phyloP scores from a whole-genome alignment of 2,797 vertebrate genomes.

The Spheniscus humboldti region DNA sequence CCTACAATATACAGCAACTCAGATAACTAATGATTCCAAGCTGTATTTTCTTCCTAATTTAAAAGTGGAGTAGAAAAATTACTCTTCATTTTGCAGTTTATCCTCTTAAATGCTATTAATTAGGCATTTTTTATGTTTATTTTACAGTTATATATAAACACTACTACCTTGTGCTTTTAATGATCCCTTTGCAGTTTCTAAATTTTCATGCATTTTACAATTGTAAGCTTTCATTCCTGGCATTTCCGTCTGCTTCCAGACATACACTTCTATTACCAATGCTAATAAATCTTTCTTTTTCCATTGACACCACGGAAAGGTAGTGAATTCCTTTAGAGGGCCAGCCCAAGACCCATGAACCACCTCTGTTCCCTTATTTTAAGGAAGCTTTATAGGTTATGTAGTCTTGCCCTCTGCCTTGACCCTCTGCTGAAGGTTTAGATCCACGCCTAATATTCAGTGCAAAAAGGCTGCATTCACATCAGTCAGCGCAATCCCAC shows the following conservation, averaged over 20 bases:
- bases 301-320: fast-evolving
- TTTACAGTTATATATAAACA: background rate
- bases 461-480: background rate
- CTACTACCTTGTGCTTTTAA: background rate
- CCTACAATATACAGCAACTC: background rate
- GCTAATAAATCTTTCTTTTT: background rate
- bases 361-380: background rate
- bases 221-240: background rate
- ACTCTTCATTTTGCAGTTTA: background rate
- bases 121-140: background rate
- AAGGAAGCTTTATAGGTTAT: background rate
- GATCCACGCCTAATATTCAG: background rate
- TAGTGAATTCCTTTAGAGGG: background rate
- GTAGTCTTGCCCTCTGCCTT: background rate
- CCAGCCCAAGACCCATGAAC: background rate
- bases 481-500: background rate
- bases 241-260: background rate
- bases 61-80: background rate
- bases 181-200: background rate
- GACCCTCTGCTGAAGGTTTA: background rate
- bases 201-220: background rate
- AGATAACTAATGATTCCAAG: background rate
- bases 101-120: background rate
- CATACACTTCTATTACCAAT: background rate
- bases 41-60: background rate